Evolutionary conservation across 2,113 vertebrate species (phyloP).

Genomic region (Hippolais icterina): DNA sequence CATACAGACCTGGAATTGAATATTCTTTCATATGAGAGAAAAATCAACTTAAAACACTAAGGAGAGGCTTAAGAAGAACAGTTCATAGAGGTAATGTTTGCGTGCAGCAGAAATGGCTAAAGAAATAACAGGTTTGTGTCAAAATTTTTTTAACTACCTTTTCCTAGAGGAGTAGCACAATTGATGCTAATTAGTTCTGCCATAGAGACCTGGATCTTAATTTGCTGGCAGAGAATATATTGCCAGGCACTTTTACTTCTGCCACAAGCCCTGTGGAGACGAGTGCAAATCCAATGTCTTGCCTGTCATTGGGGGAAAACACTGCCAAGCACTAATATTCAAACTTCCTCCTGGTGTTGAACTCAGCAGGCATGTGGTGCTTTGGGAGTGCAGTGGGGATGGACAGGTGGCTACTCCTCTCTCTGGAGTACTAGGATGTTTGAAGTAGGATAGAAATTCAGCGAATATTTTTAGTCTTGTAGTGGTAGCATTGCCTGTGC

Average conservation of each 20-base stretch:
- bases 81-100: neutral
- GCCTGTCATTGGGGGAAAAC: neutral
- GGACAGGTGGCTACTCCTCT: neutral
- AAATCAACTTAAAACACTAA: neutral
- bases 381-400: neutral
- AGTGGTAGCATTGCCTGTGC: neutral
- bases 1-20: neutral
- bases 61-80: neutral
- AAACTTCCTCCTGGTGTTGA: neutral
- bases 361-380: accelerated
- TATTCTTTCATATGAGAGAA: neutral
- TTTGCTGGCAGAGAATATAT: neutral
- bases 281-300: neutral
- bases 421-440: neutral
- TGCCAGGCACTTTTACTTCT: neutral
- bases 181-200: neutral
- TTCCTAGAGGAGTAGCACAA: neutral
- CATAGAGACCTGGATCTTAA: accelerated
- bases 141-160: neutral
- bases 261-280: neutral
- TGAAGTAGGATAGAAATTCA: neutral
- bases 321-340: neutral
- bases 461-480: neutral
- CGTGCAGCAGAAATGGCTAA: neutral
- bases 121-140: neutral